phyloP scores from a whole-genome alignment of 2,888 invertebrate species.

The Drosophila paracracens region DNA sequence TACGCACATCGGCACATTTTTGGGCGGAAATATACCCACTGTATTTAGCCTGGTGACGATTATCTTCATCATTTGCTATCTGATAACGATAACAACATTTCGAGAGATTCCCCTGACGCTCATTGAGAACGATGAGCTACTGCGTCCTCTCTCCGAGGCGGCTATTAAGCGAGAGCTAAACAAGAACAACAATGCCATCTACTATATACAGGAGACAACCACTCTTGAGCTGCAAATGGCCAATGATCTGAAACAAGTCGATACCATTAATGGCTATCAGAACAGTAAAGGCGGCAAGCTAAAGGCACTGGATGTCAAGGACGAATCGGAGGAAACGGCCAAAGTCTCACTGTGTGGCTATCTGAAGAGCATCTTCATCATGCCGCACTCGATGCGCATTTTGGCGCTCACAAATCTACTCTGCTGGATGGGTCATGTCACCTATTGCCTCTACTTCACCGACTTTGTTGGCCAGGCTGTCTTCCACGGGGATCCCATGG shows the following conservation, averaged over 20 bases:
- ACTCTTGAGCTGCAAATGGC: conserved; percentile 75
- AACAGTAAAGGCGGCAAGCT: conserved; percentile 52
- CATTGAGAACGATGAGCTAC: conserved; percentile 82
- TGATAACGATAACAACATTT: conserved; percentile 87
- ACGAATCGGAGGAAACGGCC: conserved; percentile 42
- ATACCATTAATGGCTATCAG: conserved; percentile 65
- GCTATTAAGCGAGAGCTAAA: conserved; percentile 82
- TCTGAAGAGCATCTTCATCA: conserved; percentile 87
- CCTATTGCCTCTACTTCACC: conserved; percentile 89
- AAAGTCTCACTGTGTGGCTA: conserved; percentile 81
- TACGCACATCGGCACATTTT: conserved; percentile 84
- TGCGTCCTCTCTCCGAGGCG: conserved; percentile 81
- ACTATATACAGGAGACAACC: conserved; percentile 81
- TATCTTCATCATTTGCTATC: conserved; percentile 86
- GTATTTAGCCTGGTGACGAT: conserved; percentile 87
- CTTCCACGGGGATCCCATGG: conserved; percentile 68
- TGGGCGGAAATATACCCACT: conserved; percentile 87
- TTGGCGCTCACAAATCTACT: conserved; percentile 88
- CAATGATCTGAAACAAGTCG: conserved; percentile 37
- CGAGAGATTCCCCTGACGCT: conserved; percentile 86
- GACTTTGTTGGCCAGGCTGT: conserved; percentile 88
- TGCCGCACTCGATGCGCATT: conserved; percentile 87
- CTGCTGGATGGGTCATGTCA: conserved; percentile 89
- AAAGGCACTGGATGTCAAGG: conserved; percentile 39
- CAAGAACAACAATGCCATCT: conserved; percentile 82